phyloP scores from a whole-genome alignment of 1,140 invertebrate species.

The Penaeus japonicus region DNA sequence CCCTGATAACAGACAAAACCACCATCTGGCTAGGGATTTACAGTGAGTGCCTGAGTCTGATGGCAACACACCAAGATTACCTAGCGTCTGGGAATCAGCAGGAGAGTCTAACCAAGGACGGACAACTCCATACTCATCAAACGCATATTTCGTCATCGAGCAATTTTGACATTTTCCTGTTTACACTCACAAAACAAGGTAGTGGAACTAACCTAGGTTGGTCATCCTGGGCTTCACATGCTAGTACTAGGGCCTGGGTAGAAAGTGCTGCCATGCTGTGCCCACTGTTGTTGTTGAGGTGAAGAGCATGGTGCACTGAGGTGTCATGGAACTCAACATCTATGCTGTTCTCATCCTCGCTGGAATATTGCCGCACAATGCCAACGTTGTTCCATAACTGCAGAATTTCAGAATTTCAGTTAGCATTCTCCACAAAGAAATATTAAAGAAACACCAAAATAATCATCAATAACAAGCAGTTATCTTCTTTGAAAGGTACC shows the following conservation, averaged over 20 bases:
- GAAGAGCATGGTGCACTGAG: constrained; percentile 86
- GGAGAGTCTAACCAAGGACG: constrained; percentile 37
- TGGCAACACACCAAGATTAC: constrained; percentile 25
- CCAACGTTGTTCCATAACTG: constrained; percentile 86
- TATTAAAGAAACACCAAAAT: no score
- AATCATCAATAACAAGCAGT: no score
- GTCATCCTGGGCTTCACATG: constrained; percentile 71
- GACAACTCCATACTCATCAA: constrained; percentile 47
- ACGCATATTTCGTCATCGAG: constrained; percentile 56
- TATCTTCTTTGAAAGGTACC: no score
- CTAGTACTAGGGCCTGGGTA: constrained; percentile 78
- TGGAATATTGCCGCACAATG: constrained; percentile 77
- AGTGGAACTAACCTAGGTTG: constrained; percentile 65
- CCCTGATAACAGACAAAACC: neutral
- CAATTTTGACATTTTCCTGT: no score
- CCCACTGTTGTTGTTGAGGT: constrained; percentile 81
- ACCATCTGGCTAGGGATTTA: constrained; percentile 37
- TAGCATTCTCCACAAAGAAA: no score
- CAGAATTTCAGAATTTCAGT: no score
- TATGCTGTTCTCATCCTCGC: constrained; percentile 78
- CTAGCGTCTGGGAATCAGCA: neutral
- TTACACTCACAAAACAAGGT: neutral
- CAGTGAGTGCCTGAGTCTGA: neutral
- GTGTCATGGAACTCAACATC: constrained; percentile 96
- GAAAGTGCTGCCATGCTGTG: constrained; percentile 87